Evolutionary conservation across 2,113 vertebrate genomes (phyloP), one percentile per base, ranked within the genome.

Genomic region (Pluvianellus socialis): DNA sequence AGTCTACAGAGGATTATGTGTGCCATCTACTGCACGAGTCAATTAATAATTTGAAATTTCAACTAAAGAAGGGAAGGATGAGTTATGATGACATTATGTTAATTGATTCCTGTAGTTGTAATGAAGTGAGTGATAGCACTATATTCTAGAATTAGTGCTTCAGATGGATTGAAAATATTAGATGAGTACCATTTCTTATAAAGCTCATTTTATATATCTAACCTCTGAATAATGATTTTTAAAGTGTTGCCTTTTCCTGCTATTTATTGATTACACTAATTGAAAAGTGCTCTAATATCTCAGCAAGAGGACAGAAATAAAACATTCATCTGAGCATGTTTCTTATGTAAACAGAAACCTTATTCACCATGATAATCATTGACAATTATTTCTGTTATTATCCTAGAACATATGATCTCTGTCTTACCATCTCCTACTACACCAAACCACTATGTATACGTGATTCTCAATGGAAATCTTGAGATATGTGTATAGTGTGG

Each of bases 201-300:
- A 96, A 96, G 49, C 53, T 93, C 50, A 82, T 96, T 92, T 91
- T 83, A 38, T 72, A 75, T 81, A 68, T 82, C 61, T 68, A 92
- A 52, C 33, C 13, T 84, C 72, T 72, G 61, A 88, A 81, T 93
- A 96, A 94, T 77, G 35, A 90, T 92, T 96, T 95, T 86, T 88
- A 55, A 85, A 76, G 35, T 72, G 70, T 72, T 91, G 38, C 55
- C 58, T 53, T 96, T 97, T 95, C 72, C 88, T 95, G 80, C 42
- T 58, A 74, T 38, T 4, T 88, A 95, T 94, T 90, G 95, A 95
- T 95, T 94, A 68, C 21, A 44, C 92, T 96, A 96, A 95, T 95
- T 94, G 79, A 79, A 91, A 84, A 90, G 52, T 63, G 52, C 9
- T 88, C 22, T 88, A 85, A 21, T 74, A 65, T 74, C 76, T 83